Conservation (phyloP, 2,888 invertebrate genomes). For the Acanthosoma haemorrhoidale region DNA sequence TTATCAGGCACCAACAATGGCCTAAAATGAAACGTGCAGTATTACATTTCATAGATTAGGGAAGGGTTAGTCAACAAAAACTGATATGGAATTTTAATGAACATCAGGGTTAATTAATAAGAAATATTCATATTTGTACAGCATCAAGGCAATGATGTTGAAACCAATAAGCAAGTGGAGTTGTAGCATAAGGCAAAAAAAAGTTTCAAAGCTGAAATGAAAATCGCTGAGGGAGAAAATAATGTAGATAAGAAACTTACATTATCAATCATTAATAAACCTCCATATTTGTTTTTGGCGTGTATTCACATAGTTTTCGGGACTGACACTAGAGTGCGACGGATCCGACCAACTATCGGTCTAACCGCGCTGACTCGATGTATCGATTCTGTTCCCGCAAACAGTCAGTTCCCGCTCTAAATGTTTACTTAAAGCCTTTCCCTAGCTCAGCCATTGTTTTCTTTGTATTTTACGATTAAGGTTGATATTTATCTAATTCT, state of each 20-base stretch:
- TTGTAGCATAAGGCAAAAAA: too few species aligned
- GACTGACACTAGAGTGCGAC: background rate
- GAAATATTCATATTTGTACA: background rate
- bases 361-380: background rate
- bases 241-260: constrained; percentile 21
- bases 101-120: background rate
- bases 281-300: constrained; percentile 28
- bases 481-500: too few species aligned
- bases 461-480: too few species aligned
- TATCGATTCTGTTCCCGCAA: background rate
- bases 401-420: background rate
- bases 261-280: constrained; percentile 18
- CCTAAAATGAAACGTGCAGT: constrained; percentile 6
- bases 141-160: too few species aligned
- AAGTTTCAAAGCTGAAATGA: background rate
- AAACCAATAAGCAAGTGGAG: too few species aligned
- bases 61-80: background rate
- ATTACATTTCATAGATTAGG: background rate
- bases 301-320: background rate
- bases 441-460: too few species aligned
- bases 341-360: background rate
- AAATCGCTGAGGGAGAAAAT: background rate
- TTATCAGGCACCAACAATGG: background rate
- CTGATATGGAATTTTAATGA: background rate
- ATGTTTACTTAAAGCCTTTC: too few species aligned